These are phyloP conservation scores for Hymenopus coronatus DNA, from an alignment of 2,888 invertebrate species.

Conservation along the genomic window DNA sequence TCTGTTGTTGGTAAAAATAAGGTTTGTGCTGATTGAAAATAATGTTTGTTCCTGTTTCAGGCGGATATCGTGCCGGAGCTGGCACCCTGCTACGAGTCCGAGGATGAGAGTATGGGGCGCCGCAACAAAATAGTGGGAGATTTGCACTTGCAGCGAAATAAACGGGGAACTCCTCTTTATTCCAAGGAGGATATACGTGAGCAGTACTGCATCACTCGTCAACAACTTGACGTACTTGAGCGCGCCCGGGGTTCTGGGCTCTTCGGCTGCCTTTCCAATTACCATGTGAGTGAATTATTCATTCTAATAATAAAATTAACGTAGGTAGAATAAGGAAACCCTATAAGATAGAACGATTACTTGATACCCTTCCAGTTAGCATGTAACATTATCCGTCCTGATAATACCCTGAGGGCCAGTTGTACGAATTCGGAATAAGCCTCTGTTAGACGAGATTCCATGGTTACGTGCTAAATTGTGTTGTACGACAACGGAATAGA, in stretches of 20 bases:
- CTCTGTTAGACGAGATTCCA: too few relatives aligned
- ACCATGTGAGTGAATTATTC: constrained; percentile 40
- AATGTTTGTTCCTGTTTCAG: constrained; percentile 45
- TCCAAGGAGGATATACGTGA: constrained; percentile 88
- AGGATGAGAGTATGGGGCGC: constrained; percentile 71
- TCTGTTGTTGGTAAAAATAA: neutral
- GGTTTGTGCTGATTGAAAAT: neutral
- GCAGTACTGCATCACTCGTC: constrained; percentile 91
- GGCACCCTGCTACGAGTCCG: constrained; percentile 70
- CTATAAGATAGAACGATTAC: neutral
- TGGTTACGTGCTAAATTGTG: too few relatives aligned
- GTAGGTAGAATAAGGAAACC: too few relatives aligned
- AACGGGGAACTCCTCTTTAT: constrained; percentile 61
- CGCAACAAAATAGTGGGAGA: constrained; percentile 41
- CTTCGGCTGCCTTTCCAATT: constrained; percentile 77
- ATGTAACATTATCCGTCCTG: neutral
- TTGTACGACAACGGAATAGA: too few relatives aligned
- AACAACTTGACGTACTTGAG: constrained; percentile 81
- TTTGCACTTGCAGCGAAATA: constrained; percentile 41
- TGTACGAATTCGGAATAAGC: too few relatives aligned
- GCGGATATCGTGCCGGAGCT: constrained; percentile 68
- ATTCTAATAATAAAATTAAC: too few relatives aligned
- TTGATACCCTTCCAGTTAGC: neutral
- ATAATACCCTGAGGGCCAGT: neutral
- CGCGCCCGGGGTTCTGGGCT: constrained; percentile 57